Percentiles rank a stretch among this genome's conserved stretches.
Evolutionary conservation across 2,113 vertebrate genomes (phyloP).

Genomic region (Misgurnus anguillicaudatus): DNA sequence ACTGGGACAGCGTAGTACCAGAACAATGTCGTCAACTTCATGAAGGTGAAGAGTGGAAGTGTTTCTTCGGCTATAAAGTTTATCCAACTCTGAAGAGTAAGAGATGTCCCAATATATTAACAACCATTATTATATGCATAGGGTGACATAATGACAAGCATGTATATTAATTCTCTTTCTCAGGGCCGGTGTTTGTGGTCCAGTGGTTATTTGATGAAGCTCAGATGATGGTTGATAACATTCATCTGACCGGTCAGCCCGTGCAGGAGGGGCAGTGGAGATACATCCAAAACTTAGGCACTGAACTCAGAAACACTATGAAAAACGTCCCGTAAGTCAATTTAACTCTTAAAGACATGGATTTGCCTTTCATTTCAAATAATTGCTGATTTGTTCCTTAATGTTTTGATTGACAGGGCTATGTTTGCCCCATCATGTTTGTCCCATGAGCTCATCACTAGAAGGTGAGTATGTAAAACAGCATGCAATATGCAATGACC

Average conservation of each 20-base stretch:
- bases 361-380: background rate
- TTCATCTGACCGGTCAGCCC: constrained; percentile 93
- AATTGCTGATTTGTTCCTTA: constrained; percentile 43
- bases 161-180: constrained; percentile 1
- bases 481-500: background rate
- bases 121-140: background rate
- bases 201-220: constrained; percentile 99
- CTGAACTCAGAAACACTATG: constrained; percentile 90
- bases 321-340: constrained; percentile 90
- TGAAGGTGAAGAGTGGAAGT: constrained; percentile 96
- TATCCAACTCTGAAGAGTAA: constrained; percentile 94
- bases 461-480: constrained; percentile 78
- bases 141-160: no score
- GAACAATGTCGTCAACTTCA: constrained; percentile 86
- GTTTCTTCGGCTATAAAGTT: constrained; percentile 97
- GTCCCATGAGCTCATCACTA: constrained; percentile 94
- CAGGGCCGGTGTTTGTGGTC: constrained; percentile 89
- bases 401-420: constrained; percentile 73
- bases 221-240: constrained; percentile 94
- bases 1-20: constrained; percentile 91
- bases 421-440: constrained; percentile 96
- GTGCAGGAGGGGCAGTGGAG: constrained; percentile 96
- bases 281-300: constrained; percentile 95
- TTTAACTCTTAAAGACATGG: no score
- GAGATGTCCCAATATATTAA: constrained; percentile 53